Percentiles rank a stretch among this genome's conserved stretches.
These are phyloP conservation scores for Rhinoraja longicauda DNA, from an alignment of 2,797 vertebrate genomes.

Conservation along the genomic window DNA sequence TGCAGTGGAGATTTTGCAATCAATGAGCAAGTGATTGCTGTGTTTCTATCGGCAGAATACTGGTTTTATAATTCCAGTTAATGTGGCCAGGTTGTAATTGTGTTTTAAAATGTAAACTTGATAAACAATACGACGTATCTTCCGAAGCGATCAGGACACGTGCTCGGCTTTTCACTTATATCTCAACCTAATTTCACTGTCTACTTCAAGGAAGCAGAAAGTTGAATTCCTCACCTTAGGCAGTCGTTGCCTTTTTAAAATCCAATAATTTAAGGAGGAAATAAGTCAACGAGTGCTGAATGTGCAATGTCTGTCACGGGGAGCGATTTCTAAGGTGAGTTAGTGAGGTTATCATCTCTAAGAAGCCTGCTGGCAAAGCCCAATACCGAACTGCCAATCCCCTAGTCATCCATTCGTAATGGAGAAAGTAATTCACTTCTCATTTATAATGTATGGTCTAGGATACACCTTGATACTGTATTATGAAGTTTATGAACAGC, in stretches of 20 bases:
- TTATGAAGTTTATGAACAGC: slow-evolving; percentile 55
- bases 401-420: slow-evolving; percentile 61
- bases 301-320: slow-evolving; percentile 57
- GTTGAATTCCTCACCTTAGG: slow-evolving; percentile 53
- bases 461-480: slow-evolving; percentile 56
- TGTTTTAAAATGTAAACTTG: neutral
- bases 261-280: slow-evolving; percentile 50
- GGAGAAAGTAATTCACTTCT: slow-evolving; percentile 55
- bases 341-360: slow-evolving; percentile 52
- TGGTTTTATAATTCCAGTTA: neutral
- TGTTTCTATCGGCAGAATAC: neutral
- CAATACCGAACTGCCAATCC: slow-evolving; percentile 61
- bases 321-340: slow-evolving; percentile 56
- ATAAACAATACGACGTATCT: neutral
- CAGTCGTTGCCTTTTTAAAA: slow-evolving; percentile 48
- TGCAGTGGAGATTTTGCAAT: neutral
- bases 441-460: slow-evolving; percentile 62
- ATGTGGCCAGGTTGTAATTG: neutral
- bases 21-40: neutral
- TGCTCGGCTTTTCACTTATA: neutral
- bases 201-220: slow-evolving; percentile 20
- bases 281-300: slow-evolving; percentile 58
- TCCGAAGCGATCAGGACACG: neutral
- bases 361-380: slow-evolving; percentile 44
- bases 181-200: slow-evolving; percentile 25